Evolutionary conservation across 2,888 invertebrate genomes (phyloP).

Genomic region (Erebia palarica): DNA sequence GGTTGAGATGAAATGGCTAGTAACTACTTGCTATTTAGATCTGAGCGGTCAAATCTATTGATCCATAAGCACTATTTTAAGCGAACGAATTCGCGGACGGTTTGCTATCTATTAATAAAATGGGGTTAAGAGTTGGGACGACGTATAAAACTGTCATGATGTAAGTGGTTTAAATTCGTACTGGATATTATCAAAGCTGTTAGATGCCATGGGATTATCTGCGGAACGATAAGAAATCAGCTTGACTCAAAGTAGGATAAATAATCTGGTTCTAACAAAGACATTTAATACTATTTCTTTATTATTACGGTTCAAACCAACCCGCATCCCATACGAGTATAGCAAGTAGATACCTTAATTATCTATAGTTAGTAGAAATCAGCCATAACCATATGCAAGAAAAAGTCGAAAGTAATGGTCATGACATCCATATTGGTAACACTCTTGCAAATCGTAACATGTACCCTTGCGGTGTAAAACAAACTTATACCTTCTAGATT

Average conservation of each 20-base stretch:
- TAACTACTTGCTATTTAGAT: background rate
- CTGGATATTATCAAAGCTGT: background rate
- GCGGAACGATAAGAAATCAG: background rate
- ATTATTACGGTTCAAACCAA: background rate
- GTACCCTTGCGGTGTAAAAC: too few relatives aligned
- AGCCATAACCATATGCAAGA: background rate
- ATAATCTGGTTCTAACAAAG: too few relatives aligned
- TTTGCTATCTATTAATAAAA: constrained; percentile 20
- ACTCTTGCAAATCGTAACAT: too few relatives aligned
- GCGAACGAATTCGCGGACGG: constrained; percentile 19
- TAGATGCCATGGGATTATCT: constrained; percentile 3
- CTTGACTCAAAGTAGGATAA: background rate
- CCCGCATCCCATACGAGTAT: too few relatives aligned
- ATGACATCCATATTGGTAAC: too few relatives aligned
- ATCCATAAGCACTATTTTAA: constrained; percentile 20
- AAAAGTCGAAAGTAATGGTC: background rate
- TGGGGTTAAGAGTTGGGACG: constrained; percentile 19
- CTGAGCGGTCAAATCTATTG: constrained; percentile 19
- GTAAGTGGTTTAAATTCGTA: constrained; percentile 3
- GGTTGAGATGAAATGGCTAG: too few relatives aligned
- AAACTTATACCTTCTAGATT: too few relatives aligned
- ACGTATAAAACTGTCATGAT: constrained; percentile 19
- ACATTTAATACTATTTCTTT: too few relatives aligned
- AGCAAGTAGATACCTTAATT: too few relatives aligned
- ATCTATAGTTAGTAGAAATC: background rate